phyloP scores from a whole-genome alignment of 2,888 invertebrate genomes.

The Nephrocerus scutellatus region DNA sequence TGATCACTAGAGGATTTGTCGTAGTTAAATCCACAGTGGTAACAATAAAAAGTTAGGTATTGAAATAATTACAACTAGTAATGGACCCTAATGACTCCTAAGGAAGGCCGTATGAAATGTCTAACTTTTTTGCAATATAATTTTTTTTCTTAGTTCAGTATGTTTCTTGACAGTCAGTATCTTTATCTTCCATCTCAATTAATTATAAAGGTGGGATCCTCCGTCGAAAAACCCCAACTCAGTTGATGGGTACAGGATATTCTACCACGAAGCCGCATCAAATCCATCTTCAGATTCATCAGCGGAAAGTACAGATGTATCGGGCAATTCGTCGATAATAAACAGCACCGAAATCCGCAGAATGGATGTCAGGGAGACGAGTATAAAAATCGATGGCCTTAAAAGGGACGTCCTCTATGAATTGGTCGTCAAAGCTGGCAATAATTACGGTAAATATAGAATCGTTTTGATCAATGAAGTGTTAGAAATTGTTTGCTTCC shows the following conservation, averaged over 20 bases:
- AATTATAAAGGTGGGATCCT: conserved; percentile 60
- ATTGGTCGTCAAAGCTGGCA: conserved; percentile 75
- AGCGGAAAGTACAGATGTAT: no score
- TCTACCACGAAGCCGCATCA: conserved; percentile 64
- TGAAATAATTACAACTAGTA: no score
- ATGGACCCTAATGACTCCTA: no score
- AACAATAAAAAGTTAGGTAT: no score
- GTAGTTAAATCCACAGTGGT: no score
- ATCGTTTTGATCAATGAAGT: no score
- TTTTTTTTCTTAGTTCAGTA: conserved; percentile 28
- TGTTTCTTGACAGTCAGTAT: no score
- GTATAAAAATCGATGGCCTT: conserved; percentile 62
- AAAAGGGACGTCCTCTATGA: conserved; percentile 70
- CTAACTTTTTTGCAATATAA: neutral
- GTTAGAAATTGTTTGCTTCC: neutral
- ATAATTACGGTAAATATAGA: conserved; percentile 57
- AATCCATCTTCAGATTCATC: conserved; percentile 26
- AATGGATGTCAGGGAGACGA: conserved; percentile 67
- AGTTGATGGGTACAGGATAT: conserved; percentile 75
- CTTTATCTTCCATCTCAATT: neutral
- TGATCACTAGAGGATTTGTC: no score
- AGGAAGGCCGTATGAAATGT: no score
- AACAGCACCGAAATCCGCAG: conserved; percentile 55
- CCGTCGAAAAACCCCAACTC: conserved; percentile 75
- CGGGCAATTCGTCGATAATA: no score